These are phyloP conservation scores for Lingula anatina DNA, from an alignment of 2,888 invertebrate species.

Conservation along the genomic window DNA sequence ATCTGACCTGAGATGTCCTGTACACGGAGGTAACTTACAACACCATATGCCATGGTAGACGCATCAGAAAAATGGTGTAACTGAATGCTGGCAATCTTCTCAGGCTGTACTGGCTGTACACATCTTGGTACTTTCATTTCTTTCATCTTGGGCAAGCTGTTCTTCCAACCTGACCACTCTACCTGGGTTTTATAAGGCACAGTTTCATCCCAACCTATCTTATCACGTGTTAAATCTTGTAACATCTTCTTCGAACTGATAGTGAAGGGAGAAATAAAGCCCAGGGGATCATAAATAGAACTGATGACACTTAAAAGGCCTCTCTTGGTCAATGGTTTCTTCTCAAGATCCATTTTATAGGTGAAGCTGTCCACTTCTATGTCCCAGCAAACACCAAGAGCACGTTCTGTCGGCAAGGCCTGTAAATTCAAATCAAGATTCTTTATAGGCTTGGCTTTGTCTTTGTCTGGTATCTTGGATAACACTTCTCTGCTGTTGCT, in stretches of 20 bases:
- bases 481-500: background rate
- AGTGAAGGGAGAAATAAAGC: slow-evolving; percentile 1
- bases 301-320: slow-evolving; percentile 1
- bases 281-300: slow-evolving; percentile 5
- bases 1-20: background rate
- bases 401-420: background rate
- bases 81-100: background rate
- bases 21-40: slow-evolving; percentile 3
- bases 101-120: background rate
- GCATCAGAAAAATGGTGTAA: slow-evolving; percentile 5
- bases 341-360: background rate
- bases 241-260: no score
- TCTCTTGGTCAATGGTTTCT: background rate
- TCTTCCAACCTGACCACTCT: no score
- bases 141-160: no score
- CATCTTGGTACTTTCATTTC: no score
- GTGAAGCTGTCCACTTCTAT: background rate
- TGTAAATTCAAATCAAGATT: background rate
- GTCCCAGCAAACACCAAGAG: slow-evolving; percentile 2
- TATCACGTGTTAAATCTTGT: no score
- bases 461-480: background rate
- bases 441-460: background rate
- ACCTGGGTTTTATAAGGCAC: no score
- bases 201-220: no score
- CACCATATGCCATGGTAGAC: slow-evolving; percentile 1